Percentiles rank a stretch among this genome's conserved stretches.
phyloP scores from a whole-genome alignment of 2,113 vertebrate species.

The Triplophysa dalaica region DNA sequence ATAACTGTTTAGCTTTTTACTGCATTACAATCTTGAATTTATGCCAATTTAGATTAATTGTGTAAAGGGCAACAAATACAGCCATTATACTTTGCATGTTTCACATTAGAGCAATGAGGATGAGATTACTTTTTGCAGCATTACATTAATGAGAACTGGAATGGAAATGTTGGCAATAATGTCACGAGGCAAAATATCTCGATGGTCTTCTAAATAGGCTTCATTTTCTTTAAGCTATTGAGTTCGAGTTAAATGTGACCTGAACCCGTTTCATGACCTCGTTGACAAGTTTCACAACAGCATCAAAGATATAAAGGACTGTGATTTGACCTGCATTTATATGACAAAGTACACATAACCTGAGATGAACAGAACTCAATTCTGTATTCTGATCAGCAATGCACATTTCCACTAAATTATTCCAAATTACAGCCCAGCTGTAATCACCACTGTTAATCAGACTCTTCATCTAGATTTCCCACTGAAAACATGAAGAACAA shows the following conservation, averaged over 20 bases:
- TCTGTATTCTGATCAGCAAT: constrained; percentile 10
- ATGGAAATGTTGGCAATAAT: too few species aligned
- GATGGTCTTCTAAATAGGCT: background rate
- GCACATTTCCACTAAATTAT: background rate
- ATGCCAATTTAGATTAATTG: too few species aligned
- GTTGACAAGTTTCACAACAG: background rate
- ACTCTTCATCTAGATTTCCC: background rate
- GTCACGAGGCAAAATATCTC: too few species aligned
- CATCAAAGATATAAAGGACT: background rate
- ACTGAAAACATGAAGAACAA: background rate
- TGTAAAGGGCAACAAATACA: background rate
- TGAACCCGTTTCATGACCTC: background rate
- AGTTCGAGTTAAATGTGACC: too few species aligned
- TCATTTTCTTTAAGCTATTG: background rate
- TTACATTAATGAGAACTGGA: background rate
- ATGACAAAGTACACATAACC: background rate
- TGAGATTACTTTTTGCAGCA: background rate
- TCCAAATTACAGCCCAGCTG: background rate
- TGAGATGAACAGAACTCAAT: background rate
- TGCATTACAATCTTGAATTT: too few species aligned
- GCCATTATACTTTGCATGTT: background rate
- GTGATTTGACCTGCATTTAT: background rate
- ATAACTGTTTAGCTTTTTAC: too few species aligned
- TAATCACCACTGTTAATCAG: constrained; percentile 6
- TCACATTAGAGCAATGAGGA: background rate